Evolutionary conservation across 2,113 vertebrate species (phyloP).

Genomic region (Oryzias celebensis): DNA sequence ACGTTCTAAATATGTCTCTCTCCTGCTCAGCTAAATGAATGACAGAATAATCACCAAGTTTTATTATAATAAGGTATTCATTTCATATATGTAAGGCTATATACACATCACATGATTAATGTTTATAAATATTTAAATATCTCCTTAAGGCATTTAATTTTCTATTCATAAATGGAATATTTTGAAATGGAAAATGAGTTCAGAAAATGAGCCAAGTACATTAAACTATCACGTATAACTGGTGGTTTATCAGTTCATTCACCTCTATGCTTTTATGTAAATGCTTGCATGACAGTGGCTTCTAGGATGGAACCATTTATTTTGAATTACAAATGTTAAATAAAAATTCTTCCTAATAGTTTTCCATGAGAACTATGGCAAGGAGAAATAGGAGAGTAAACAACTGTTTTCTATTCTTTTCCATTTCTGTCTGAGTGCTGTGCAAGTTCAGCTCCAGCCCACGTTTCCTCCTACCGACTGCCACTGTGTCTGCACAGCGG

Average conservation of each 20-base stretch:
- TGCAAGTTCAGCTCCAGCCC: conserved; percentile 4
- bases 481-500: neutral
- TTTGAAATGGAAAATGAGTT: conserved; percentile 44
- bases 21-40: conserved; percentile 1
- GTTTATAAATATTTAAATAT: conserved; percentile 39
- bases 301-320: conserved; percentile 52
- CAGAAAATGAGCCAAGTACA: conserved; percentile 47
- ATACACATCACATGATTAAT: conserved; percentile 37
- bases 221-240: conserved; percentile 53
- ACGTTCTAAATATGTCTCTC: neutral
- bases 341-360: conserved; percentile 57
- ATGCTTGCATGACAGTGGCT: conserved; percentile 68
- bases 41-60: conserved; percentile 2
- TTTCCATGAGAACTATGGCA: conserved; percentile 60
- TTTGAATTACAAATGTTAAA: conserved; percentile 55
- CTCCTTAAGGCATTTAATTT: conserved; percentile 17
- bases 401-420: conserved; percentile 31
- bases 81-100: conserved; percentile 15
- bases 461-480: conserved; percentile 6
- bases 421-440: conserved; percentile 12
- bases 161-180: conserved; percentile 42
- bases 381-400: conserved; percentile 35
- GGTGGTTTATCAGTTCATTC: conserved; percentile 31
- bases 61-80: neutral
- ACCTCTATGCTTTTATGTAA: conserved; percentile 53